Evolutionary conservation across 2,113 vertebrate genomes (phyloP).

Genomic region (Aphyosemion australe): DNA sequence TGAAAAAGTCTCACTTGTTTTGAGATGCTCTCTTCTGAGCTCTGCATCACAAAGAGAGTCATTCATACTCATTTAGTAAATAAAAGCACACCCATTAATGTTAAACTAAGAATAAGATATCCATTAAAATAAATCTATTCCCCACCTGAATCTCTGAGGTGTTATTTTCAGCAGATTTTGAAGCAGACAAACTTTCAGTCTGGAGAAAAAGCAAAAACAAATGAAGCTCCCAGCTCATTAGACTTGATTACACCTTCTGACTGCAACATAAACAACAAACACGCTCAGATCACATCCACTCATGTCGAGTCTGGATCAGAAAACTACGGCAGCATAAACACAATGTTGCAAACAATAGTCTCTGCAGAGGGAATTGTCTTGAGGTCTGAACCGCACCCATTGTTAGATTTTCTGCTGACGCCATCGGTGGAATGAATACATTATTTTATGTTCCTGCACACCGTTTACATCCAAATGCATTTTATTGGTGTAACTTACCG

Average conservation of each 20-base stretch:
- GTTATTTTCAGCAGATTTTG: slow-evolving; percentile 64
- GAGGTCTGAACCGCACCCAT: slow-evolving; percentile 39
- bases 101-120: too few relatives aligned
- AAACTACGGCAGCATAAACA: slow-evolving; percentile 25
- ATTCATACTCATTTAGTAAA: background rate
- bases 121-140: background rate
- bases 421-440: slow-evolving; percentile 10
- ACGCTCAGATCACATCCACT: slow-evolving; percentile 32
- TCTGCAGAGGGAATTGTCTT: slow-evolving; percentile 31
- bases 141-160: slow-evolving; percentile 61
- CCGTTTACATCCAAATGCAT: background rate
- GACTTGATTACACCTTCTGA: slow-evolving; percentile 49
- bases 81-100: background rate
- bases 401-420: slow-evolving; percentile 29
- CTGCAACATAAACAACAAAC: slow-evolving; percentile 34
- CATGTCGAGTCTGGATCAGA: slow-evolving; percentile 18
- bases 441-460: background rate
- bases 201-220: slow-evolving; percentile 27
- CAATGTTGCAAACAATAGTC: slow-evolving; percentile 30
- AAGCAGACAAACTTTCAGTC: slow-evolving; percentile 59
- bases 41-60: slow-evolving; percentile 47
- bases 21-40: slow-evolving; percentile 60
- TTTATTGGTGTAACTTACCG: slow-evolving; percentile 46
- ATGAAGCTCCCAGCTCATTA: slow-evolving; percentile 13
- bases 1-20: slow-evolving; percentile 36